phyloP scores from a whole-genome alignment of 92 coral and sea anemone genomes.

The Porites rus region DNA sequence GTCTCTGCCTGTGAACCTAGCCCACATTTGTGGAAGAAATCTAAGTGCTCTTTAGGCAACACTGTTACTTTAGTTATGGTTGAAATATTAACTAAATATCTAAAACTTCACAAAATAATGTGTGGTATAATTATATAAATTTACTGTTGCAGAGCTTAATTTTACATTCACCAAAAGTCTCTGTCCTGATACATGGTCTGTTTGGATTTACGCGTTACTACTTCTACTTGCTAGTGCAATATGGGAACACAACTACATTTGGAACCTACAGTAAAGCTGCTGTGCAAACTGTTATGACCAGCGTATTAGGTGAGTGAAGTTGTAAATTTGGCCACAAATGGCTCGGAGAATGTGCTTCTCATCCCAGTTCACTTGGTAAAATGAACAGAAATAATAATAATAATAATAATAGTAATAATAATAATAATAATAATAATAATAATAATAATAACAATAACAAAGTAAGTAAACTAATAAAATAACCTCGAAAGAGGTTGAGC shows the following conservation, averaged over 20 bases:
- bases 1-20: too few relatives aligned
- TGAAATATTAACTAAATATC: background rate
- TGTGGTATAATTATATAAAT: background rate
- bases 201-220: slow-evolving; percentile 8
- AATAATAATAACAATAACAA: too few relatives aligned
- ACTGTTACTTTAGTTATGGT: too few relatives aligned
- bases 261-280: slow-evolving; percentile 11
- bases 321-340: background rate
- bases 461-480: too few relatives aligned
- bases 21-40: too few relatives aligned
- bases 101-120: background rate
- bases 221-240: slow-evolving; percentile 22
- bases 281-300: slow-evolving; percentile 3
- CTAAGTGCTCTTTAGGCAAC: too few relatives aligned
- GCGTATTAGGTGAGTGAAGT: background rate
- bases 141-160: slow-evolving; percentile 10
- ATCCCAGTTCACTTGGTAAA: too few relatives aligned
- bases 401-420: too few relatives aligned
- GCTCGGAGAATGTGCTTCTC: too few relatives aligned
- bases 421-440: too few relatives aligned
- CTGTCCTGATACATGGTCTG: background rate
- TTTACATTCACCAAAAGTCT: background rate
- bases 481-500: too few relatives aligned
- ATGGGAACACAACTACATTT: background rate
- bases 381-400: too few relatives aligned